Evolutionary conservation across 1,140 invertebrate genomes (phyloP).

Genomic region (Andrena cerasifolii): DNA sequence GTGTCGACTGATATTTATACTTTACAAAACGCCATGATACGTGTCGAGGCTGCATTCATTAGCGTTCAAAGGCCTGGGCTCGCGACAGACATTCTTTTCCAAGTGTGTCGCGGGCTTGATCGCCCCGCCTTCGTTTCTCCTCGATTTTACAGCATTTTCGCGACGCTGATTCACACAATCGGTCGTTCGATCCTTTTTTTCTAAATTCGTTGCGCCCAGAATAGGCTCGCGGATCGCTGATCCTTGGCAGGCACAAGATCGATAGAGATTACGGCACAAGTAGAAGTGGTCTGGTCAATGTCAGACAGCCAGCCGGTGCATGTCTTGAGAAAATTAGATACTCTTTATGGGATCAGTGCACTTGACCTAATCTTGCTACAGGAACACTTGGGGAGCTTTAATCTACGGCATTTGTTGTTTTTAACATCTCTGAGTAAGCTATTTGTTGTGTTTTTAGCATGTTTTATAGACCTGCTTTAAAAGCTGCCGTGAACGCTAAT

Average conservation of each 20-base stretch:
- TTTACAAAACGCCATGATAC: neutral
- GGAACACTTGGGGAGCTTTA: neutral
- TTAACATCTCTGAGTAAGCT: neutral
- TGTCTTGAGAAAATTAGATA: constrained; percentile 15
- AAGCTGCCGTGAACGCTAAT: neutral
- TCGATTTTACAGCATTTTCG: neutral
- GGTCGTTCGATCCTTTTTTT: neutral
- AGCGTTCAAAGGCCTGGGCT: neutral
- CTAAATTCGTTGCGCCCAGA: neutral
- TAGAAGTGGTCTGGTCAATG: constrained; percentile 29
- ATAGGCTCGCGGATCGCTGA: neutral
- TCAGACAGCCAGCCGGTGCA: constrained; percentile 3
- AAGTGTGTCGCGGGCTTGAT: neutral
- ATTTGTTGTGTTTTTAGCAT: neutral
- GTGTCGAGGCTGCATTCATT: neutral
- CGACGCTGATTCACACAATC: neutral
- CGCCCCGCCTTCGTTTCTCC: neutral
- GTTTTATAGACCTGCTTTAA: neutral
- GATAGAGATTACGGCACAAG: neutral
- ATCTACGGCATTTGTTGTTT: constrained; percentile 4
- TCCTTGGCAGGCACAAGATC: neutral
- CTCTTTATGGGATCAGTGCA: constrained; percentile 26
- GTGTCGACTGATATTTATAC: neutral
- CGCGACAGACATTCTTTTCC: neutral
- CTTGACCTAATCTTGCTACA: neutral